Base-by-base conservation (phyloP, 2,888 invertebrate species). In the Sepiola atlantica region DNA sequence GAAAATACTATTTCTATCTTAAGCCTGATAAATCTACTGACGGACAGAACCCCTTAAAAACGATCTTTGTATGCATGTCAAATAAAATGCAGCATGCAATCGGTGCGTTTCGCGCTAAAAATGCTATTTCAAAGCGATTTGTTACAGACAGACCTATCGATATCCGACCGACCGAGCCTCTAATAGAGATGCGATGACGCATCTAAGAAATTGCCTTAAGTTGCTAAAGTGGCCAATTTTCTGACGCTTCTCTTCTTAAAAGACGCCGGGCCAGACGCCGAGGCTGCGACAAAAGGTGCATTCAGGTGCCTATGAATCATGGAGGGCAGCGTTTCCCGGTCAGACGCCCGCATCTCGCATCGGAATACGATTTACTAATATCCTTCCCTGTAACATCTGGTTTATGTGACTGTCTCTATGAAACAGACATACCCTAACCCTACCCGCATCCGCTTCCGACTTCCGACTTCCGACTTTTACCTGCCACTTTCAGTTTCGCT, bases 281-380 rank as follows among this genome's bases (percentile, higher is more conserved):
- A n/a, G 77, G n/a, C 77, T n/a, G 77, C 77, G n/a, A n/a, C n/a
- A 77, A 45, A n/a, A 77, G 77, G 77, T 77, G 77, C 77, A n/a
- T 32, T 77, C 77, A 77, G 77, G 77, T 77, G 77, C 21, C n/a
- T n/a, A 77, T 77, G 77, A 77, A 77, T 77, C 77, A 77, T 77
- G 32, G 77, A 18, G n/a, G 77, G n/a, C 77, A n/a, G n/a, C 32
- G 77, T 77, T 77, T 77, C n/a, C 77, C 32, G n/a, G 77, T n/a
- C 77, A 77, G 77, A 77, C 32, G 77, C 77, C n/a, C n/a, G n/a
- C n/a, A n/a, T 77, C 77, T 77, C 77, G n/a, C 77, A 32, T 77
- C 77, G 77, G n/a, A 77, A 77, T 77, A n/a, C 77, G 77, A 77
- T 77, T 77, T 77, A n/a, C n/a, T 77, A 77, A 77, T 77, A 77